phyloP scores from a whole-genome alignment of 1,140 invertebrate species.

The Bombus sibiricus region DNA sequence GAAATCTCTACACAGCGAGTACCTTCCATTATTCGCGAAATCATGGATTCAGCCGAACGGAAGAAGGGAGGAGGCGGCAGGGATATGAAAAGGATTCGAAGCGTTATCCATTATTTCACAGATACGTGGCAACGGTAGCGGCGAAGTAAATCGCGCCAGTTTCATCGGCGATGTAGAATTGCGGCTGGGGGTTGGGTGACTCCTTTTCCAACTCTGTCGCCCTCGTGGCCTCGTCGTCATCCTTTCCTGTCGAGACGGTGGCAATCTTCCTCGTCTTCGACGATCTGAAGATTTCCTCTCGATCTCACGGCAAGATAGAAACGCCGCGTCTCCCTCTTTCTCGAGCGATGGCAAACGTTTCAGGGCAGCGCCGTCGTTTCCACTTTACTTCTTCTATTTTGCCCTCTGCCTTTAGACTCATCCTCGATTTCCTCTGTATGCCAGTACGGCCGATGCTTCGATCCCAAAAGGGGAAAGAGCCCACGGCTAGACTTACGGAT shows the following conservation, averaged over 20 bases:
- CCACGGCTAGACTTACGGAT: slow-evolving; percentile 33
- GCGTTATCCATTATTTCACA: slow-evolving; percentile 69
- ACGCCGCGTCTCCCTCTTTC: slow-evolving; percentile 7
- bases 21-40: slow-evolving; percentile 23
- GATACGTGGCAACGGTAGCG: slow-evolving; percentile 38
- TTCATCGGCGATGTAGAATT: slow-evolving; percentile 60
- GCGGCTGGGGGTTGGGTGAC: slow-evolving; percentile 3
- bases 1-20: neutral
- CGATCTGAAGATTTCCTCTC: slow-evolving; percentile 67
- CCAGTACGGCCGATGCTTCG: slow-evolving; percentile 42
- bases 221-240: slow-evolving; percentile 9
- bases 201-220: neutral
- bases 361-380: slow-evolving; percentile 23
- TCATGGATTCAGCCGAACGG: neutral
- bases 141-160: slow-evolving; percentile 70
- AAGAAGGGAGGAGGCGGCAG: neutral
- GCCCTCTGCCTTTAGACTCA: slow-evolving; percentile 38
- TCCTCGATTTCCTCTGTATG: slow-evolving; percentile 67
- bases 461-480: slow-evolving; percentile 33
- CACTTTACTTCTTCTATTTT: slow-evolving; percentile 47
- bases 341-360: slow-evolving; percentile 14
- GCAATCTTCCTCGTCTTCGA: slow-evolving; percentile 61
- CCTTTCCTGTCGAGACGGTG: slow-evolving; percentile 52
- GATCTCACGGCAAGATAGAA: slow-evolving; percentile 65
- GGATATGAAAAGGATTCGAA: slow-evolving; percentile 61